Evolutionary conservation across 2,797 vertebrate genomes (phyloP), one percentile per base, ranked within the genome.

Genomic region (Oreochromis grahami): DNA sequence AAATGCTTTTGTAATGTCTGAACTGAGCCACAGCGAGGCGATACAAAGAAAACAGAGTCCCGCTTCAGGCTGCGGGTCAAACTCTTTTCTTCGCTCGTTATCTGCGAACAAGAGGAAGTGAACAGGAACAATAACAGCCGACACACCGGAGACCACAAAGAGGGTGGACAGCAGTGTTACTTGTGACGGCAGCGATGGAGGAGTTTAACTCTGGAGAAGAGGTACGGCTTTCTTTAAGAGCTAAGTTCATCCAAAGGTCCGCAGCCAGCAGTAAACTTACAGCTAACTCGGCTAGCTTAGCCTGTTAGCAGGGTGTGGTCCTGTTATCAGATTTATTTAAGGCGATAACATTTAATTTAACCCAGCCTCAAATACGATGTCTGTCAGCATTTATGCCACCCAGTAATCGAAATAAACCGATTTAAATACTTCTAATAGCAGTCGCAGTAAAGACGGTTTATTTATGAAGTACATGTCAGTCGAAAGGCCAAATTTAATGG

Each of bases 161-260:
- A 48, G 2, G 36, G 2, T 2, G 2, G 12, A 6, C 5, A 1
- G 11, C 12, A 36, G 9, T 4, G 10, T 55, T 5, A 4, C 43
- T 51, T 32, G 19, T 41, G 50, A 21, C 60, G 11, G 38, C 6
- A 29, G 87, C 29, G 7, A 97, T 97, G 96, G 96, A 97, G 84
- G 96, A 97, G 55, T 97, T 93, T 74, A 95, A 94, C 83, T 91
- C 95, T 60, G 95, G 94, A 79, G 96, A 97, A 2, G 96, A 97
- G 95, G 96, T 97, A 76, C 32, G n/a, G 10, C 4, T 51, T 1
- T 34, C 26, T 68, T 34, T 70, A 70, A 24, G 12, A 21, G 21
- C 24, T 3, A n/a, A 3, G 13, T 50, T 50, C 8, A 3, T n/a
- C 0, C 1, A 34, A 50, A 50, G 7, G 1, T 48, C 3, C 11